phyloP scores from a whole-genome alignment of 2,797 vertebrate species.

The Threskiornis aethiopicus region DNA sequence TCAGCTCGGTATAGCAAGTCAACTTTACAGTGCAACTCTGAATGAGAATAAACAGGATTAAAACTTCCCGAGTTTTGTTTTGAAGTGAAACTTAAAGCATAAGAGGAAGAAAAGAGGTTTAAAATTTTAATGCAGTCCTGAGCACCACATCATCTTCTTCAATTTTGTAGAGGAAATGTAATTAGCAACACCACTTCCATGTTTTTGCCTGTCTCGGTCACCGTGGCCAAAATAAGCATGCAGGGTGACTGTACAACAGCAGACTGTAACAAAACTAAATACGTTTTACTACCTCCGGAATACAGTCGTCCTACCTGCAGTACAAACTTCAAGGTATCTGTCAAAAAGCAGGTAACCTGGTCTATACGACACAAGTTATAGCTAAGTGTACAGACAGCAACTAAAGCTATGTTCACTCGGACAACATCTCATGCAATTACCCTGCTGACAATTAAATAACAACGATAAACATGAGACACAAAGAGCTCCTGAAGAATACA shows the following conservation, averaged over 20 bases:
- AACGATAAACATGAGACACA: slow-evolving; percentile 3
- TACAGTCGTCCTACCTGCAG: slow-evolving; percentile 3
- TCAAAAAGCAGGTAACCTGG: background rate
- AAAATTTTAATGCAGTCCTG: slow-evolving; percentile 38
- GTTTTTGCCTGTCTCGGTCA: background rate
- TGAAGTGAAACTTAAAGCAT: slow-evolving; percentile 41
- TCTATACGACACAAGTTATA: background rate
- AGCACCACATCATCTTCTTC: slow-evolving; percentile 11
- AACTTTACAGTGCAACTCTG: slow-evolving; percentile 55
- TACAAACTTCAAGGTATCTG: background rate
- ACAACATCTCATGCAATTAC: slow-evolving; percentile 40
- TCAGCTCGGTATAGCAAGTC: slow-evolving; percentile 23
- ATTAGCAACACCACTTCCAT: background rate
- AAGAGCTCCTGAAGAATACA: slow-evolving; percentile 6
- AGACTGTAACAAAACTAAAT: background rate
- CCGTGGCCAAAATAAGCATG: background rate
- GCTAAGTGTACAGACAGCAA: background rate
- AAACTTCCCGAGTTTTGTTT: slow-evolving; percentile 2
- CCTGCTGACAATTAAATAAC: slow-evolving; percentile 41
- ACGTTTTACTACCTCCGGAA: slow-evolving; percentile 1
- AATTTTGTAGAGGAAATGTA: background rate
- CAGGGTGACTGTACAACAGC: background rate
- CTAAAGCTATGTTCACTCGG: slow-evolving; percentile 8
- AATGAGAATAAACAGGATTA: slow-evolving; percentile 54
- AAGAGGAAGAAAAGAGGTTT: slow-evolving; percentile 30